phyloP scores from a whole-genome alignment of 2,888 invertebrate species.

The Seira sanloemensis region DNA sequence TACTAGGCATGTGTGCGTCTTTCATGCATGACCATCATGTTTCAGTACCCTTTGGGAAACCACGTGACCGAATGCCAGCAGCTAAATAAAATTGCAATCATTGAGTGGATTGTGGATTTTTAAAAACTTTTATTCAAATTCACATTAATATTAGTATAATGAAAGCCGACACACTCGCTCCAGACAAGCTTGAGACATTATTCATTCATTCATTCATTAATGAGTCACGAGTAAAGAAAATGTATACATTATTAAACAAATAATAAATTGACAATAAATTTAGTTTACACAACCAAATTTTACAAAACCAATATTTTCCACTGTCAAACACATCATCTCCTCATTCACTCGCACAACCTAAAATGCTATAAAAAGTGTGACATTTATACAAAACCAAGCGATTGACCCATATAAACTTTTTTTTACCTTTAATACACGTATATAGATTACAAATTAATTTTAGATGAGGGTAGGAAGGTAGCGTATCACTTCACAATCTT shows the following conservation, averaged over 20 bases:
- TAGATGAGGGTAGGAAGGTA: neutral
- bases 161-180: constrained; percentile 56
- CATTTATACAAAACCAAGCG: neutral
- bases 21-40: no score
- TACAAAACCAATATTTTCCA: neutral
- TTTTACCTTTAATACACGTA: no score
- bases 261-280: neutral
- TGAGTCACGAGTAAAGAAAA: constrained; percentile 24
- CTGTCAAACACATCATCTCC: neutral
- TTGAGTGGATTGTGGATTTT: constrained; percentile 20
- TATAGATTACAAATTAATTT: no score
- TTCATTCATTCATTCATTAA: constrained; percentile 32
- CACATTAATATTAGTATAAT: constrained; percentile 47
- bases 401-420: no score
- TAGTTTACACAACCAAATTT: neutral
- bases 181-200: constrained; percentile 44
- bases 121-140: constrained; percentile 63
- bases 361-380: neutral
- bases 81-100: neutral
- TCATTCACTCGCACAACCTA: neutral
- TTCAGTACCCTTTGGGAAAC: no score
- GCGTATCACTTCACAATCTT: constrained; percentile 4
- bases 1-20: no score
- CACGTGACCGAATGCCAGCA: neutral
- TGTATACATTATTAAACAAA: constrained; percentile 9